Evolutionary conservation across 35 echinoderm and acorn worm species (phyloP), one percentile per base, ranked within the genome.

Genomic region (Nesometra sesokonis): DNA sequence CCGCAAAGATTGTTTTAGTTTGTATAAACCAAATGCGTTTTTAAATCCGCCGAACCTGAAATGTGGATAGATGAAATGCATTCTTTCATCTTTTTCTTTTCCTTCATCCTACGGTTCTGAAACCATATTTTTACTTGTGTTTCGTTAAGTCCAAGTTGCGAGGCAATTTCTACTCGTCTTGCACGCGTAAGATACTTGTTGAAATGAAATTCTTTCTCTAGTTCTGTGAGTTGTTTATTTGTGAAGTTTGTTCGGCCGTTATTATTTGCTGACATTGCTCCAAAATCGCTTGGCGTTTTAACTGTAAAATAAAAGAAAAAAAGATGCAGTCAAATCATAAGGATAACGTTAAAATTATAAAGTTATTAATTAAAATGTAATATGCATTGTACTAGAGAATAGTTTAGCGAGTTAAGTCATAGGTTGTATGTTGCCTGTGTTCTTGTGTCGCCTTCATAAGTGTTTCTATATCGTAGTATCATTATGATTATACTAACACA

Each of bases 121-220:
- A 99, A 99, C 96, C 96, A 99, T 37, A 99, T 99, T 91, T 99
- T 99, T 9, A 99, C 96, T 57, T 94, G 93, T 52, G 93, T 99
- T 88, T 99, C 96, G 33, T 99, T 99, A 17, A 99, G 92, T 33
- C 93, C 96, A 43, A 99, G 76, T 91, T 94, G 94, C 47, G 96
- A 87, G 11, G 96, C 96, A 32, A 99, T 99, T 88, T 99, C 96
- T 29, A 99, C 93, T 86, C 96, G 86, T 37, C 96, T 80, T 77
- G 96, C 96, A 67, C 96, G 80, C 33, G 96, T 99, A 0, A 99
- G 82, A 40, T 99, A 99, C 78, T 99, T 99, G 84, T 99, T 99
- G 80, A 99, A 99, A 77, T 99, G 96, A 78, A 99, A 99, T 84
- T 99, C 96, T 81, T 99, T 99, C 80, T 99, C 96, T 21, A 99